A percentile compares a stretch with the other conserved stretches of the same genome.
Evolutionary conservation across 1,140 invertebrate genomes (phyloP).

Genomic region (Sitodiplosis mosellana): DNA sequence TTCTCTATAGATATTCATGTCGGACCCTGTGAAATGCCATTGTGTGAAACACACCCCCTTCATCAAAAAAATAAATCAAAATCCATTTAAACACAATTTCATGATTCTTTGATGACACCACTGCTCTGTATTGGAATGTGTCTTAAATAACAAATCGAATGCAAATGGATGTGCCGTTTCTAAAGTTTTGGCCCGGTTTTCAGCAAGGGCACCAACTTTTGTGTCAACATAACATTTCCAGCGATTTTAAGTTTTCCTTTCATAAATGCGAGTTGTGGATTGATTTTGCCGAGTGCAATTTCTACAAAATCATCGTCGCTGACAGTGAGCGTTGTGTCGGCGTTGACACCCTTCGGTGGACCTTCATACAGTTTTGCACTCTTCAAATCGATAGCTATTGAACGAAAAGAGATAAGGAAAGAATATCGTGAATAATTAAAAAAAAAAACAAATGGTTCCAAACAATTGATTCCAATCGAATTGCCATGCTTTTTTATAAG

Average conservation of each 20-base stretch:
- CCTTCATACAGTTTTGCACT: conserved; percentile 58
- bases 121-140: no score
- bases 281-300: conserved; percentile 65
- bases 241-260: conserved; percentile 76
- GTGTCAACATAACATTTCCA: conserved; percentile 84
- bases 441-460: no score
- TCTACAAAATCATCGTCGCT: conserved; percentile 69
- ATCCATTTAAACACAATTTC: no score
- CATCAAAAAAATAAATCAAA: no score
- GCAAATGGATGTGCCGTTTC: conserved; percentile 10
- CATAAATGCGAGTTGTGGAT: conserved; percentile 81
- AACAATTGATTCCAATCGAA: no score
- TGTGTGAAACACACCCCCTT: no score
- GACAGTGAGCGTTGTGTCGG: conserved; percentile 69
- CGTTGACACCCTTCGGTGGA: conserved; percentile 53
- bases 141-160: no score
- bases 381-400: conserved; percentile 74
- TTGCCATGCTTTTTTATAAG: no score
- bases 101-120: no score
- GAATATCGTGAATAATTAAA: conserved; percentile 4
- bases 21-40: no score
- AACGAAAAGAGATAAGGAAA: conserved; percentile 11
- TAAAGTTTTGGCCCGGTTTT: conserved; percentile 50
- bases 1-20: no score
- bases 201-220: conserved; percentile 66